A percentile compares a stretch with the other conserved stretches of the same genome.
phyloP scores from a whole-genome alignment of 2,113 vertebrate species.

The Misgurnus anguillicaudatus region DNA sequence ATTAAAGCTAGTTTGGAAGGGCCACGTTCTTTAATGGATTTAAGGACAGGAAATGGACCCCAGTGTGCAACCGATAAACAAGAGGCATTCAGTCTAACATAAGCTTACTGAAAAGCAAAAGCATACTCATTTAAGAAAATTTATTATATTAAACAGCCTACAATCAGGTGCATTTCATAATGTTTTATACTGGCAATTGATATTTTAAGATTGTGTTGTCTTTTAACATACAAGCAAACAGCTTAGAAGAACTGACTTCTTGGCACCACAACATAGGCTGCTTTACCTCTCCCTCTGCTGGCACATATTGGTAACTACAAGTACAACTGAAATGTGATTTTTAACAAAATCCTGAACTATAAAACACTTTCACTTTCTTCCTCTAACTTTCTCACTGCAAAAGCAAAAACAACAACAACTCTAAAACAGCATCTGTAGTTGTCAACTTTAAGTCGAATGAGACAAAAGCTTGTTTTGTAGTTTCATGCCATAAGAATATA shows the following conservation, averaged over 20 bases:
- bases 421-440: too few relatives aligned
- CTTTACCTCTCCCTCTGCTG: slow-evolving; percentile 28
- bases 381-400: too few relatives aligned
- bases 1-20: slow-evolving; percentile 19
- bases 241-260: neutral
- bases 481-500: too few relatives aligned
- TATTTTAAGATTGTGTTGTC: neutral
- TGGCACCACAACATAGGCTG: neutral
- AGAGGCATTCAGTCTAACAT: neutral
- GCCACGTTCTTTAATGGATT: neutral
- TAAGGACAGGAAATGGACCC: neutral
- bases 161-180: neutral
- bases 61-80: neutral
- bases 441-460: too few relatives aligned
- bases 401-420: too few relatives aligned
- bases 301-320: slow-evolving; percentile 12
- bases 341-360: too few relatives aligned
- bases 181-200: neutral
- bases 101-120: neutral
- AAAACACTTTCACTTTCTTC: too few relatives aligned
- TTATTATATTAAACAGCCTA: too few relatives aligned
- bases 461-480: too few relatives aligned
- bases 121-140: too few relatives aligned
- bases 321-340: neutral
- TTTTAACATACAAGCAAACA: too few relatives aligned